Conservation (phyloP, 2,113 vertebrate species). For the Jaculus jaculus region DNA sequence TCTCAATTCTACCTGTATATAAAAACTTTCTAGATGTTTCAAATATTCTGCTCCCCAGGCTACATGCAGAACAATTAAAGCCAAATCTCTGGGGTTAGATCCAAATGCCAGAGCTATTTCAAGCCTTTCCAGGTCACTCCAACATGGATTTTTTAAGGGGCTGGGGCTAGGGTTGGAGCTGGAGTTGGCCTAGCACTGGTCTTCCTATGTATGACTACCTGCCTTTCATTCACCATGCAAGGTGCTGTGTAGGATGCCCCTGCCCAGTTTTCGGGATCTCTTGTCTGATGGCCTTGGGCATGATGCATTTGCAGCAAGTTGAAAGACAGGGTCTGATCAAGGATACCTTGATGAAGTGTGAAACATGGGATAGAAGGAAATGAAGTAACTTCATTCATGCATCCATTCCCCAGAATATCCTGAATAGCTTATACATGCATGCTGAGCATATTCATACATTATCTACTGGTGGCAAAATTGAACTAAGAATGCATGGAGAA, state of each 20-base stretch:
- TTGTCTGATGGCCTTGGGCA: background rate
- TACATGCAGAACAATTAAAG: conserved; percentile 3
- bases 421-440: background rate
- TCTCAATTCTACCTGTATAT: background rate
- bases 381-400: background rate
- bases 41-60: background rate
- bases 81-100: background rate
- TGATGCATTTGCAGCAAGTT: background rate
- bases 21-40: background rate
- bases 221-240: background rate
- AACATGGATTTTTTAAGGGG: background rate
- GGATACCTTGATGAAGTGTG: background rate
- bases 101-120: background rate
- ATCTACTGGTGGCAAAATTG: background rate
- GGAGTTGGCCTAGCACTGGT: background rate
- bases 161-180: background rate
- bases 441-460: background rate
- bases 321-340: background rate
- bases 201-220: background rate
- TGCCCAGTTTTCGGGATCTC: background rate
- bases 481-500: background rate
- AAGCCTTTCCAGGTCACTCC: background rate
- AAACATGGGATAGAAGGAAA: background rate
- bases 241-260: background rate
- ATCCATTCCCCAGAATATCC: background rate